These are phyloP conservation scores for Chiloscyllium plagiosum DNA, from an alignment of 2,113 vertebrate genomes.

Conservation along the genomic window DNA sequence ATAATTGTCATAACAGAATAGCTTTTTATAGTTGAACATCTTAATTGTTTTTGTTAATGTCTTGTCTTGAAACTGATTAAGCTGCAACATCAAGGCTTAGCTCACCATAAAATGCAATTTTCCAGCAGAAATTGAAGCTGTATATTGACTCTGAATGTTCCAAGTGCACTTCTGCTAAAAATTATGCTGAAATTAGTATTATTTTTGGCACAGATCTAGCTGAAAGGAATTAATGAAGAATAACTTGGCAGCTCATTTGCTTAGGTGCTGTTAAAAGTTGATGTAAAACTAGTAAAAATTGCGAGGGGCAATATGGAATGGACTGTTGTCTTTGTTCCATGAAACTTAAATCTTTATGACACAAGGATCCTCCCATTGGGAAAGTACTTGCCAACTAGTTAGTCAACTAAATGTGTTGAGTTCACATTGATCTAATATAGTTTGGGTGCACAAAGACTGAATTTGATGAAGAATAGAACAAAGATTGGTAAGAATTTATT, in stretches of 20 bases:
- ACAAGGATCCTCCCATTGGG: neutral
- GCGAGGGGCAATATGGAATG: neutral
- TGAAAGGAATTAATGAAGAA: neutral
- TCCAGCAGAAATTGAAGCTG: neutral
- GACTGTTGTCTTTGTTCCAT: neutral
- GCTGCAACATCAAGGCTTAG: constrained; percentile 10
- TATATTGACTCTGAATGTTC: neutral
- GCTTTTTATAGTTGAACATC: neutral
- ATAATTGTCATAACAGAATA: neutral
- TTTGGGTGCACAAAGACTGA: neutral
- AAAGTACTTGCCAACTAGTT: neutral
- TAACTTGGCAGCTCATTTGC: neutral
- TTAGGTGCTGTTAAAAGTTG: too few relatives aligned
- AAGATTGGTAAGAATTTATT: neutral
- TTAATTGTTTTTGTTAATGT: constrained; percentile 33
- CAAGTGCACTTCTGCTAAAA: neutral
- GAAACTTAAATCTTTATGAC: neutral
- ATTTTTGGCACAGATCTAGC: neutral
- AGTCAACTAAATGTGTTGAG: neutral
- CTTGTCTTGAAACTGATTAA: neutral
- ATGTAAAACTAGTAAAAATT: neutral
- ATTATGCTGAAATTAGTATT: neutral
- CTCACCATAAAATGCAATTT: neutral
- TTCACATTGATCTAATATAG: neutral
- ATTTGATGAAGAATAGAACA: neutral